Conservation (phyloP, 2,113 vertebrate genomes). For the Oncorhynchus masou region DNA sequence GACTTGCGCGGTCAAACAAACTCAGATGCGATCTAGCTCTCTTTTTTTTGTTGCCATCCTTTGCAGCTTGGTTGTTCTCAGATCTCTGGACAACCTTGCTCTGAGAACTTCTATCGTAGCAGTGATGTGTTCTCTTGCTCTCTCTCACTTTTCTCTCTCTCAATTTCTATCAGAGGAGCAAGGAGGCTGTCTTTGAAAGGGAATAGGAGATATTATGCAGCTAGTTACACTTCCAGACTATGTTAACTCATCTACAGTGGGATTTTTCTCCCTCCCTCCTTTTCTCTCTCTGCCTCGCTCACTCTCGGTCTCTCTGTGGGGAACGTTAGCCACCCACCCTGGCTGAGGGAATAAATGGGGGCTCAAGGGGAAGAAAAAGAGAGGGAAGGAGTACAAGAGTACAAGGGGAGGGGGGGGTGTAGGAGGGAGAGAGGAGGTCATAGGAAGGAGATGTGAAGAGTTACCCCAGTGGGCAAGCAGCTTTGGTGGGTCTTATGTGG, state of each 20-base stretch:
- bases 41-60: not conserved
- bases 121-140: not conserved
- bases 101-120: not conserved
- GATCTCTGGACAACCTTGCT: conserved; percentile 6
- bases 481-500: conserved; percentile 29
- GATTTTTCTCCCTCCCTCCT: conserved; percentile 1
- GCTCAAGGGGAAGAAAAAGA: conserved; percentile 22
- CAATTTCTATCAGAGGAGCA: conserved; percentile 23
- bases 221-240: too few species aligned
- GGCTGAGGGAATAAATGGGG: conserved; percentile 17
- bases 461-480: conserved; percentile 29
- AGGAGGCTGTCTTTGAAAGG: conserved; percentile 17
- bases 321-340: conserved; percentile 27
- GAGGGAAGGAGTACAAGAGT: not conserved
- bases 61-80: conserved; percentile 6
- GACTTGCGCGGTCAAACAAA: conserved; percentile 24
- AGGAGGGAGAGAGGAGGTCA: not conserved
- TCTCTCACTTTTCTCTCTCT: conserved; percentile 12
- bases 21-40: conserved; percentile 2
- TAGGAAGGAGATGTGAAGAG: not conserved
- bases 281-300: conserved; percentile 12
- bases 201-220: conserved; percentile 28
- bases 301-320: conserved; percentile 20
- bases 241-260: too few species aligned
- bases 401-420: not conserved